phyloP scores from a whole-genome alignment of 2,888 invertebrate genomes.

The Odontocolon sp. region DNA sequence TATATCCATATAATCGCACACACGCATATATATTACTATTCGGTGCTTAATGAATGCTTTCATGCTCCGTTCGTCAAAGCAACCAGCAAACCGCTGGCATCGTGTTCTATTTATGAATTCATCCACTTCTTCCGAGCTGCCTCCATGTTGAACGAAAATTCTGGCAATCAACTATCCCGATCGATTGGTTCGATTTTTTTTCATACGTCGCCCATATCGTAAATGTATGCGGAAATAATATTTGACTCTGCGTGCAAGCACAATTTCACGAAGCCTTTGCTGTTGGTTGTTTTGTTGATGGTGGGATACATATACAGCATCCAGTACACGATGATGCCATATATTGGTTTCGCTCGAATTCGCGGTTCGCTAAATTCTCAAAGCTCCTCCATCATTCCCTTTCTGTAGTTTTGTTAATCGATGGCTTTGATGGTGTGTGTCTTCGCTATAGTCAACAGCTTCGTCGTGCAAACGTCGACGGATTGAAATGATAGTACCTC shows the following conservation, averaged over 20 bases:
- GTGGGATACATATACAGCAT: constrained; percentile 6
- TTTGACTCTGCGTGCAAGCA: no score
- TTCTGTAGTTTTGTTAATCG: background rate
- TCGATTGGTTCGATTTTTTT: no score
- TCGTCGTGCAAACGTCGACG: constrained; percentile 25
- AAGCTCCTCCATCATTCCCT: constrained; percentile 12
- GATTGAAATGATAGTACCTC: constrained; percentile 37
- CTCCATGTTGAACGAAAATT: no score
- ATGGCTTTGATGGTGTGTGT: background rate
- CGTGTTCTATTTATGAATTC: background rate
- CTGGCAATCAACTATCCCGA: no score
- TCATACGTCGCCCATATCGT: no score
- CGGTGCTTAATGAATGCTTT: constrained; percentile 6
- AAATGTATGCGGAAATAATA: no score
- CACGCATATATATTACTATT: no score
- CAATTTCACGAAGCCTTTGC: background rate
- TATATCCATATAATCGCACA: no score
- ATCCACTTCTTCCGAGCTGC: no score
- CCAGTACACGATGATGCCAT: constrained; percentile 34
- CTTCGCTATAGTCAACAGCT: constrained; percentile 16
- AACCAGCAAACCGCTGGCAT: no score
- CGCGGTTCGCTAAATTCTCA: constrained; percentile 24
- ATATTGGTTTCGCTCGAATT: constrained; percentile 47
- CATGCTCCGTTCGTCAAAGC: constrained; percentile 12
- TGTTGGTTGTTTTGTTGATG: background rate